Base-by-base conservation (phyloP, 2,888 invertebrate species). In the Serrognathus titanus region DNA sequence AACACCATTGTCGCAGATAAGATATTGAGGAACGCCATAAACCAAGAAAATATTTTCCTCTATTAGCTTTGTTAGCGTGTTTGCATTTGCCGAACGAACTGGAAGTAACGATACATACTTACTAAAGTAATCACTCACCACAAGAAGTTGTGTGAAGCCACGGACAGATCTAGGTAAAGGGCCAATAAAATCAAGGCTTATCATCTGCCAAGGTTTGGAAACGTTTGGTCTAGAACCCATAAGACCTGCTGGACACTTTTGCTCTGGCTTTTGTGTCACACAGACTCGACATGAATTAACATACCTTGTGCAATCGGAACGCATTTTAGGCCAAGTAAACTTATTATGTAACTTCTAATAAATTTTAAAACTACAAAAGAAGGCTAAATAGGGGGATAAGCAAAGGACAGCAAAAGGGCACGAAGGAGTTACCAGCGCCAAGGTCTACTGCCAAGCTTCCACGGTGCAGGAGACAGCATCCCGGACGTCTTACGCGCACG, bases 271-370 rank as follows among this genome's bases (percentile, higher is more conserved):
- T 39, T 39, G 39, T 11, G 10, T 5, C 10, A 5, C 10, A 39
- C 11, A 39, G 5, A 11, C 11, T 10, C 39, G 39, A 11, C 39
- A 39, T 11, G n/a, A 10, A 2, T 11, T 10, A 0, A 71, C 64
- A 40, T 68, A 70, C 1, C 47, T 50, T 0, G 63, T 56, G 1
- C 66, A 55, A 8, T 70, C 66, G 24, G 53, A 47, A 20, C 53
- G 61, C 66, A 65, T 72, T 11, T 60, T 60, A 24, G 68, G 65
- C 69, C 69, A 71, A 51, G 69, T 67, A 40, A 68, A 71, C 2
- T 50, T 35, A 8, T 13, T 46, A 10, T 48, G 51, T 7, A 61
- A 48, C 3, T 11, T 10, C 10, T 4, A 11, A 5, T n/a, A 39
- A 11, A 66, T 63, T 56, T 69, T 71, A 11, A 63, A 55, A 7